These are phyloP conservation scores for Augiades crinisus DNA, from an alignment of 2,888 invertebrate species.

Conservation along the genomic window DNA sequence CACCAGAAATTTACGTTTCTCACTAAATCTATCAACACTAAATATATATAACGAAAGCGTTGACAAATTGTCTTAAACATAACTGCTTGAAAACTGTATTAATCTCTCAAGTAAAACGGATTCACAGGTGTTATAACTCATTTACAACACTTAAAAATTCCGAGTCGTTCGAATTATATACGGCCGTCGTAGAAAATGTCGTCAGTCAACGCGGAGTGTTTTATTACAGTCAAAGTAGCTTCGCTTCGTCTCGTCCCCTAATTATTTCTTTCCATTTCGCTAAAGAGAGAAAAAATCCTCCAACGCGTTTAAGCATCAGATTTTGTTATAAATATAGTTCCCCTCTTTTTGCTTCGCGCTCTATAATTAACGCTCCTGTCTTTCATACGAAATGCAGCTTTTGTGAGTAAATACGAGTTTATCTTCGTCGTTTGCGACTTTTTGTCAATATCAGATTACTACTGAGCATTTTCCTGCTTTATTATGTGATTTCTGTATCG, in stretches of 20 bases:
- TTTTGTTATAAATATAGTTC: conserved; percentile 73
- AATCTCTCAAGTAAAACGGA: conserved; percentile 34
- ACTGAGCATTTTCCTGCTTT: too few species aligned
- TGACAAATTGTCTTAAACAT: conserved; percentile 1
- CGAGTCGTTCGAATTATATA: conserved; percentile 43
- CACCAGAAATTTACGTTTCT: too few species aligned
- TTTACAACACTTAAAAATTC: conserved; percentile 50
- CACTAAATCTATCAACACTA: too few species aligned
- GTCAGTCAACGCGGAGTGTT: conserved; percentile 69
- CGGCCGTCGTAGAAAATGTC: conserved; percentile 49
- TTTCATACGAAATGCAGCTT: conserved; percentile 44
- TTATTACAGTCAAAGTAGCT: conserved; percentile 61
- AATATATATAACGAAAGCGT: background rate
- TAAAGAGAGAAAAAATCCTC: conserved; percentile 58
- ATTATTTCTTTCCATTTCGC: conserved; percentile 72
- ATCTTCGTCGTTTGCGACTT: background rate
- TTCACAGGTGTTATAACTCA: conserved; percentile 55
- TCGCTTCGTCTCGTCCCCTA: conserved; percentile 66
- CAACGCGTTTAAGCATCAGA: conserved; percentile 63
- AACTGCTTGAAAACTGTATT: conserved; percentile 6
- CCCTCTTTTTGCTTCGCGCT: conserved; percentile 47
- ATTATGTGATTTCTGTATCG: background rate
- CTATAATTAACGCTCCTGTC: conserved; percentile 59
- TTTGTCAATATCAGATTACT: too few species aligned
- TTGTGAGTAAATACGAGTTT: conserved; percentile 21